phyloP scores from a whole-genome alignment of 1,140 invertebrate genomes.

The Calephelis virginiensis region DNA sequence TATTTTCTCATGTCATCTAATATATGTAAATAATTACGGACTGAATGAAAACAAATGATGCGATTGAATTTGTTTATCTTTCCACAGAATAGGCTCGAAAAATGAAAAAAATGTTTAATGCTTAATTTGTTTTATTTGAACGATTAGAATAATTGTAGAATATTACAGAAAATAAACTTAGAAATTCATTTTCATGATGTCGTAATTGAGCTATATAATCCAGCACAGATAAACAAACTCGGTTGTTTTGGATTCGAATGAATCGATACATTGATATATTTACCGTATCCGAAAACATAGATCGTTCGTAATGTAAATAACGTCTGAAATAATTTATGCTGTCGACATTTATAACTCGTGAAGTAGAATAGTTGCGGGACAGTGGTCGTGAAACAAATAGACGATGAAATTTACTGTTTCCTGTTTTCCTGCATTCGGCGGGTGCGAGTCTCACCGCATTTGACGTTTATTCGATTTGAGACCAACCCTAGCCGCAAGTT shows the following conservation, averaged over 20 bases:
- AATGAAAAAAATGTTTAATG: too few relatives aligned
- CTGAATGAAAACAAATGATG: too few relatives aligned
- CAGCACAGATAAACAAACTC: not conserved
- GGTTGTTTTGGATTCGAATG: not conserved
- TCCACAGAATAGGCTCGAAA: too few relatives aligned
- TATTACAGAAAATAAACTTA: too few relatives aligned
- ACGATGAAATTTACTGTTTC: slow-evolving; percentile 46
- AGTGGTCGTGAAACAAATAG: slow-evolving; percentile 39
- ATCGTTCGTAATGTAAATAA: slow-evolving; percentile 18
- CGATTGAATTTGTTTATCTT: too few relatives aligned
- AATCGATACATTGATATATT: slow-evolving; percentile 23
- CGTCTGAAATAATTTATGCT: slow-evolving; percentile 23
- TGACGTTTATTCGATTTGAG: slow-evolving; percentile 59
- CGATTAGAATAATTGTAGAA: too few relatives aligned
- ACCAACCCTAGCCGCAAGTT: slow-evolving; percentile 36
- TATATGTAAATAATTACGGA: too few relatives aligned
- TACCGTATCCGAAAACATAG: slow-evolving; percentile 17
- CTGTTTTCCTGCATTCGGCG: slow-evolving; percentile 32
- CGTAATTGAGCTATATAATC: too few relatives aligned
- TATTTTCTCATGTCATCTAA: too few relatives aligned
- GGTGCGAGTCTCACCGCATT: slow-evolving; percentile 34
- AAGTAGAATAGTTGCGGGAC: slow-evolving; percentile 31
- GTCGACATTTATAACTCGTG: slow-evolving; percentile 28
- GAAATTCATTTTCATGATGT: too few relatives aligned
- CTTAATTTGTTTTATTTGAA: too few relatives aligned